These are phyloP conservation scores for Heterochromis multidens DNA, from an alignment of 2,113 vertebrate genomes.

Conservation along the genomic window DNA sequence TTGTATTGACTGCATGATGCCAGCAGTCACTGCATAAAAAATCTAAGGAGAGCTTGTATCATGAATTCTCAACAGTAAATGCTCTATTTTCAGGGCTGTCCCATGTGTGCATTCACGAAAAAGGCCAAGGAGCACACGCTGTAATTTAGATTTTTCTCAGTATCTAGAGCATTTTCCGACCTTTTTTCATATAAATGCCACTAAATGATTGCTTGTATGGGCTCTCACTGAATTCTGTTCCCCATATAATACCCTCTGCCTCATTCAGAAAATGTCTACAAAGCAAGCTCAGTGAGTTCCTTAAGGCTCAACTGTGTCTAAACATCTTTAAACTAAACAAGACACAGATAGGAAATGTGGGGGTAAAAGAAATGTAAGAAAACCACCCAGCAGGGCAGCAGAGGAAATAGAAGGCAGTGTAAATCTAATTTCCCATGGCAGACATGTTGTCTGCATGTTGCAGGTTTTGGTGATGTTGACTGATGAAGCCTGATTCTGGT, in stretches of 20 bases:
- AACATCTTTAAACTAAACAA: not conserved
- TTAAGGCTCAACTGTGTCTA: not conserved
- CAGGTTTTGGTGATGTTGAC: slow-evolving; percentile 9
- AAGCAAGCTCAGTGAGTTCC: not conserved
- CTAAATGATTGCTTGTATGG: not conserved
- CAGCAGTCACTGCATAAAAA: not conserved
- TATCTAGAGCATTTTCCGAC: not conserved
- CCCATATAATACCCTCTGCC: not conserved
- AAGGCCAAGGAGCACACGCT: not conserved
- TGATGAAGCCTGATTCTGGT: slow-evolving; percentile 26
- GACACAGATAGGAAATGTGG: not conserved
- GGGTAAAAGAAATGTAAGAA: not conserved
- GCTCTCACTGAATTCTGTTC: not conserved
- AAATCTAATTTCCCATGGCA: slow-evolving; percentile 51
- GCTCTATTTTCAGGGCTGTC: not conserved
- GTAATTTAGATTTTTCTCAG: not conserved
- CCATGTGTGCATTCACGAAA: not conserved
- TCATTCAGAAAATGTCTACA: slow-evolving; percentile 1
- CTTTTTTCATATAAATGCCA: slow-evolving; percentile 11
- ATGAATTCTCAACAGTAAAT: not conserved
- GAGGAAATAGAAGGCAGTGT: slow-evolving; percentile 17
- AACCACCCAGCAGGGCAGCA: slow-evolving; percentile 2
- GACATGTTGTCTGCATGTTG: not conserved
- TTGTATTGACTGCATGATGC: not conserved
- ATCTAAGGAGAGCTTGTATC: not conserved